Evolutionary conservation across 1,140 invertebrate species (phyloP).

Genomic region (Plodia interpunctella): DNA sequence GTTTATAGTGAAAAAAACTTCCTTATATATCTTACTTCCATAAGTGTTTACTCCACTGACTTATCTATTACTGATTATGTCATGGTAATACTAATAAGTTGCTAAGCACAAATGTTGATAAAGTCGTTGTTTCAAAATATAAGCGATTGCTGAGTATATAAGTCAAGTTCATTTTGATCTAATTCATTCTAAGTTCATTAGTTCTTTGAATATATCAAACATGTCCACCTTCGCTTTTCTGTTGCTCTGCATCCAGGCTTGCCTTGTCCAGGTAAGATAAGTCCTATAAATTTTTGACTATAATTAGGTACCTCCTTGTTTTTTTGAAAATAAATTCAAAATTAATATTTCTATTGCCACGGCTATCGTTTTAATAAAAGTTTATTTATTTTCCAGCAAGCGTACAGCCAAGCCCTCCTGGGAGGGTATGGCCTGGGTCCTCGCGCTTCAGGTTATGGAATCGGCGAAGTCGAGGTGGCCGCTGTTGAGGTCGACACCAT

Average conservation of each 20-base stretch:
- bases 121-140: not conserved
- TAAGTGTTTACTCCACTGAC: no score
- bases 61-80: no score
- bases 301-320: no score
- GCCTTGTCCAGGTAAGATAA: slow-evolving; percentile 35
- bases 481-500: not conserved
- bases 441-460: not conserved
- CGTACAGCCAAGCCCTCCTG: not conserved
- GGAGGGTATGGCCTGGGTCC: not conserved
- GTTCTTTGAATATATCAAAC: slow-evolving; percentile 12
- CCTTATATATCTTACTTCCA: no score
- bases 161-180: not conserved
- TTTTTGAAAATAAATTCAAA: not conserved
- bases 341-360: no score
- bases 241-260: slow-evolving; percentile 40
- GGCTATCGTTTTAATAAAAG: not conserved
- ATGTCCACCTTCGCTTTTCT: slow-evolving; percentile 40
- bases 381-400: not conserved
- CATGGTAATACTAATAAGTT: no score
- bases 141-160: not conserved
- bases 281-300: no score
- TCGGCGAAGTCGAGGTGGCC: not conserved
- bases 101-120: not conserved
- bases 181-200: not conserved
- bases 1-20: not conserved